Evolutionary conservation across 2,113 vertebrate species (phyloP), one percentile per base, ranked within the genome.

Genomic region (Chaetura pelagica): DNA sequence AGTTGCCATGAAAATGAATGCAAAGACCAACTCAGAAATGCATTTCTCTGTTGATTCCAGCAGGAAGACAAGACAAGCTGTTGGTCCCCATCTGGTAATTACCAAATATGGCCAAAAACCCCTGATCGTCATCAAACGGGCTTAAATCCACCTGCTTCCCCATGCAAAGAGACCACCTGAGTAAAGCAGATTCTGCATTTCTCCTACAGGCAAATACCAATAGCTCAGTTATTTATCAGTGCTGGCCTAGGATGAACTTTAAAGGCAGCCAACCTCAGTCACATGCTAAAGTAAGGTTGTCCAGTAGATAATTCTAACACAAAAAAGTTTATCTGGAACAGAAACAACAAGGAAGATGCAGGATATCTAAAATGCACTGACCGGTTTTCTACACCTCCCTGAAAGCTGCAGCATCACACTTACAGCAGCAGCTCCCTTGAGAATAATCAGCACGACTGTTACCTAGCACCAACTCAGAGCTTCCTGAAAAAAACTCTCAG

Each of bases 1-100:
- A 87, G 93, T 88, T 87, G 29, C 72, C 81, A 89, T 93, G 78
- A 96, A 97, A 95, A 94, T 85, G 46, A 87, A 96, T 35, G 87
- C 95, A 90, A 91, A 85, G 78, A 62, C 29, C 64, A 94, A 95
- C 32, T 88, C 3, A 74, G 67, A 87, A 94, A 79, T 7, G 46
- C 59, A 83, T 58, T 52, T 66, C 67, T 83, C 75, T 38, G 58
- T 16, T 52, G 78, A 80, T 46, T 91, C 46, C 95, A 83, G 94
- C 58, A 80, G 38, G 58, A 93, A 87, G 67, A 68, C 84, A 40
- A 58, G 58, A 23, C 79, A 57, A 91, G 58, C 48, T 84, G 75
- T 17, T 86, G 40, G 69, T 62, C 44, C 35, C 68, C 61, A 69
- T 12, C 64, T 2, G 34, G 49, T 5, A 87, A 72, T 67, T 58